A percentile compares a stretch with the other conserved stretches of the same genome.
Evolutionary conservation across 2,113 vertebrate genomes (phyloP).

Genomic region (Gymnorhina tibicen): DNA sequence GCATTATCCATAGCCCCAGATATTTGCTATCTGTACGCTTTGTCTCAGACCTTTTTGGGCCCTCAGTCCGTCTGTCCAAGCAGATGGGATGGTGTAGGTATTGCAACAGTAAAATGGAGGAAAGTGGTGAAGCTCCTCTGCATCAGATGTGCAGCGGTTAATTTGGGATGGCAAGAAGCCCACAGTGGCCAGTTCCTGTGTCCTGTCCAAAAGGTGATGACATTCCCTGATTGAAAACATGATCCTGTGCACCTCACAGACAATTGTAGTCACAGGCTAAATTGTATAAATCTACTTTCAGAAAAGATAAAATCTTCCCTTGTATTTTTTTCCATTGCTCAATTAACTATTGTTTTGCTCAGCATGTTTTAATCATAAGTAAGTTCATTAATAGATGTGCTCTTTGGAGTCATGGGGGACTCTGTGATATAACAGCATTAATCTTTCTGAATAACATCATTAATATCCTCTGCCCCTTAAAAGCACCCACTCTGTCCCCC

Average conservation of each 20-base stretch:
- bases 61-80: not conserved
- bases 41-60: not conserved
- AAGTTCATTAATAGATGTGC: slow-evolving; percentile 43
- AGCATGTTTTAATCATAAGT: slow-evolving; percentile 46
- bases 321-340: slow-evolving; percentile 50
- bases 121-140: not conserved
- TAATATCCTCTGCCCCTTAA: slow-evolving; percentile 39
- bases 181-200: slow-evolving; percentile 27
- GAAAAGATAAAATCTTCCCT: slow-evolving; percentile 50
- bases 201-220: slow-evolving; percentile 49
- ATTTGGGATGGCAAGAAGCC: slow-evolving; percentile 31
- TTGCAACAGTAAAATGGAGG: not conserved
- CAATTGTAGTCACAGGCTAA: slow-evolving; percentile 8
- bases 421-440: slow-evolving; percentile 6
- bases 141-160: not conserved
- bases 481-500: not conserved
- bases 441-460: slow-evolving; percentile 46
- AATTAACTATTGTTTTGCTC: slow-evolving; percentile 59
- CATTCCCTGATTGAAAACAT: slow-evolving; percentile 31
- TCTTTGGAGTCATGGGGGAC: slow-evolving; percentile 2
- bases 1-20: not conserved
- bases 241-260: slow-evolving; percentile 37
- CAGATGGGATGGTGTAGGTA: not conserved
- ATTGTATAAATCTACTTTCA: slow-evolving; percentile 40
- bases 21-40: accelerated